Conservation (phyloP, 2,113 vertebrate genomes). For the Hiodon tergisus region DNA sequence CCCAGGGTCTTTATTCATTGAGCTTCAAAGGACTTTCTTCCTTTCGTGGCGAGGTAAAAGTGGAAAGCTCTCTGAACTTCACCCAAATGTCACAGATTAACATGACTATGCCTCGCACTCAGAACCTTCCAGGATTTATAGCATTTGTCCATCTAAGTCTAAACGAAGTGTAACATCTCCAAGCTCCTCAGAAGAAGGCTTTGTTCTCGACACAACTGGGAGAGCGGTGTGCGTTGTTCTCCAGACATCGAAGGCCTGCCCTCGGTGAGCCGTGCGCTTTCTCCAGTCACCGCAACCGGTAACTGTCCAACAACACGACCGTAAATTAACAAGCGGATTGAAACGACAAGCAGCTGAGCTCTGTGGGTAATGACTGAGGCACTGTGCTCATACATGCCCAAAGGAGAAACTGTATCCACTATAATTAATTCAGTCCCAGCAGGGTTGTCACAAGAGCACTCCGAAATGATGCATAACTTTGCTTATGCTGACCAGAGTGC, state of each 20-base stretch:
- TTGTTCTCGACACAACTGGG: too few relatives aligned
- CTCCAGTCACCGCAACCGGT: not conserved
- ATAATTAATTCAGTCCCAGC: conserved; percentile 8
- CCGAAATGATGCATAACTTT: not conserved
- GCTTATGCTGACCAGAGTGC: not conserved
- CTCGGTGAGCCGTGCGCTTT: not conserved
- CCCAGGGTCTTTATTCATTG: too few relatives aligned
- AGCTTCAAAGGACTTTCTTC: too few relatives aligned
- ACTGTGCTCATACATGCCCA: not conserved
- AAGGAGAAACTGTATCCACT: conserved; percentile 17
- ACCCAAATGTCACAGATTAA: not conserved
- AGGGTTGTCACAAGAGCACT: not conserved
- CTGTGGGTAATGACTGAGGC: conserved; percentile 5
- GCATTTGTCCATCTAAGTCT: not conserved
- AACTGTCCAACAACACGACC: not conserved
- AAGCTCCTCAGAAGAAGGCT: too few relatives aligned
- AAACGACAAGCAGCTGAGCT: not conserved
- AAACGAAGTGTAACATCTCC: too few relatives aligned
- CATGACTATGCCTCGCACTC: too few relatives aligned
- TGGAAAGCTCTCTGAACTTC: too few relatives aligned
- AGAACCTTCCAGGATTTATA: not conserved
- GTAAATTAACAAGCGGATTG: conserved; percentile 9
- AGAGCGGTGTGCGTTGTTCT: not conserved
- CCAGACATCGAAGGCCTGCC: too few relatives aligned
- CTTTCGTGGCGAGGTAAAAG: too few relatives aligned